Evolutionary conservation across 1,140 invertebrate genomes (phyloP), one percentile per base, ranked within the genome.

Genomic region (Nymphalis io): DNA sequence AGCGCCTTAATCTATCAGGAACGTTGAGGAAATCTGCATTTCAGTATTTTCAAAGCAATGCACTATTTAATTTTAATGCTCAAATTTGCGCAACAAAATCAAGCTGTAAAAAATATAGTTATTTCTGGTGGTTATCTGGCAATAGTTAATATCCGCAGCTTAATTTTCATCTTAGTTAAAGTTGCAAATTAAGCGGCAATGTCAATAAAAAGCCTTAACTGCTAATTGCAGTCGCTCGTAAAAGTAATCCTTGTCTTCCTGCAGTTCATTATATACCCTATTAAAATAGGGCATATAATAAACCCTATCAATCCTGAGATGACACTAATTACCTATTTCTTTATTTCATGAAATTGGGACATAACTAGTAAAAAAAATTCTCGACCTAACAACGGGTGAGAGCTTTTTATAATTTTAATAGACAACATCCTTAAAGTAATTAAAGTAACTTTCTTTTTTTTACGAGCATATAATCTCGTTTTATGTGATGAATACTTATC

Each of bases 171-270:
- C 76, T 78, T 66, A 82, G 78, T 73, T 75, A 82, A 82, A 77
- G 46, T n/a, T 16, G 46, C 12, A 51, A 51, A 51, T 20, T 51
- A 51, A 51, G 18, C 46, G 46, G 18, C 8, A 10, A 20, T 74
- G 74, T 76, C 68, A 78, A 83, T 83, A 82, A 84, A 81, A 84
- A 79, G 63, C 44, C 76, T 81, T 80, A 79, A 87, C 78, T 78
- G 75, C 82, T 76, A 83, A 82, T 82, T 83, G 77, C 68, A 78
- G 80, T 78, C 16, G 79, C 75, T 84, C 79, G 74, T 89, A 86
- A 88, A 89, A 72, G 67, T 73, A 70, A 69, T 69, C 53, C 68
- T 67, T 65, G 57, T 80, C 76, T 83, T 87, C 81, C 83, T 82
- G 80, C 53, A 44, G 33, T 27, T 27, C 27, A 51, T 48, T 51